Evolutionary conservation across 2,113 vertebrate genomes (phyloP), one percentile per base, ranked within the genome.

Genomic region (Semnornis frantzii): DNA sequence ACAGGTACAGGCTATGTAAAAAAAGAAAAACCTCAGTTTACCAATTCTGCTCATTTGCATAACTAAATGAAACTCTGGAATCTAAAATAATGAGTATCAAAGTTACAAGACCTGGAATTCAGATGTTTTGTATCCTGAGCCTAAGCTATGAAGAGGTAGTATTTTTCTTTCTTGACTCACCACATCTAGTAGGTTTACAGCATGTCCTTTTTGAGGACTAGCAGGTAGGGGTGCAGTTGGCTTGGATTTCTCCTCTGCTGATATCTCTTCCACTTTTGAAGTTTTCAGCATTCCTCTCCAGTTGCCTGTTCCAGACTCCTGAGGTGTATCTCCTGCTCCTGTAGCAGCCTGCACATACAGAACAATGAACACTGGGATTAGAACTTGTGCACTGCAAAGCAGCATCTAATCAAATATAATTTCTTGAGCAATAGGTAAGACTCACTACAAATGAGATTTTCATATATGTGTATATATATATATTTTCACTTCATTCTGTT

Each of bases 141-240:
- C 33, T 77, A 10, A 93, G 46, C 28, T 83, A 34, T 1, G 1
- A 77, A 54, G 39, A 39, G 16, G 23, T 76, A n/a, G 11, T 37
- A 42, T 42, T 46, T 28, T 9, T 57, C 30, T 64, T 57, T 28
- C 60, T 44, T 31, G 30, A 96, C 92, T 95, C 89, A 99, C 99
- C 98, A 99, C 99, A 97, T 99, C 99, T 60, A 99, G 97, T 17
- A 99, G 95, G 96, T 99, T 99, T 93, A 99, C 98, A 77, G 99
- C 99, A 21, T 99, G 96, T 77, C 98, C 98, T 94, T 97, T 99
- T 11, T 99, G 98, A 69, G 99, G 98, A 94, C 98, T 99, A 54
- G 97, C 96, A 71, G 98, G 97, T 17, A 97, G 72, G 27, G 95
- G 62, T 82, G 95, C 75, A 71, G 96, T 92, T 23, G 91, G 88